A percentile compares a stretch with the other conserved stretches of the same genome.
Conservation (phyloP, 2,113 vertebrate species). For the Apeltes quadracus region DNA sequence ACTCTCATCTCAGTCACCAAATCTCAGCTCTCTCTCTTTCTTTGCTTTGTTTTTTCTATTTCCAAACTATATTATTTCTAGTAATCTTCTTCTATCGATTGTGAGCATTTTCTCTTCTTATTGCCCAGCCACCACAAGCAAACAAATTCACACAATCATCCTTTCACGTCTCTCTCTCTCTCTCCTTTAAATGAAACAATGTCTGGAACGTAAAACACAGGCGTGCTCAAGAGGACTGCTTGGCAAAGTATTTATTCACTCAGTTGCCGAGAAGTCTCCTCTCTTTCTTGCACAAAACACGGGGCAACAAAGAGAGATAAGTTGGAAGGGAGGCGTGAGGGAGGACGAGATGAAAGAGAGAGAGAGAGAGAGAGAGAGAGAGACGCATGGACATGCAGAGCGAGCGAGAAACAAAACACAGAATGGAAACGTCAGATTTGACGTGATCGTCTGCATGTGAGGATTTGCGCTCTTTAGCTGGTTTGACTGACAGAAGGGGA, state of each 20-base stretch:
- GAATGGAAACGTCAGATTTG: constrained; percentile 66
- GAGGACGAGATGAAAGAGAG: constrained; percentile 30
- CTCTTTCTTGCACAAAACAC: constrained; percentile 22
- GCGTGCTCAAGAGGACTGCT: neutral
- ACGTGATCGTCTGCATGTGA: constrained; percentile 62
- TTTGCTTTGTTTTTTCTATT: neutral
- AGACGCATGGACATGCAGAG: constrained; percentile 38
- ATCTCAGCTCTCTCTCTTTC: neutral
- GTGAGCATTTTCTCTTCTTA: neutral
- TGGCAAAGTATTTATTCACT: constrained; percentile 36
- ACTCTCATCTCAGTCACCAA: neutral
- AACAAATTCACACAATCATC: constrained; percentile 5
- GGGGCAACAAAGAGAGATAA: constrained; percentile 30
- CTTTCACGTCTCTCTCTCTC: neutral
- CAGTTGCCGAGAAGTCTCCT: constrained; percentile 26
- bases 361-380: constrained; percentile 17
- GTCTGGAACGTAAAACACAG: neutral
- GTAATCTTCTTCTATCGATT: constrained; percentile 6
- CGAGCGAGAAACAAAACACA: constrained; percentile 20
- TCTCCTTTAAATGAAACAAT: constrained; percentile 10
- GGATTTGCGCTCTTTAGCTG: constrained; percentile 40
- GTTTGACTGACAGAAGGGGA: constrained; percentile 54
- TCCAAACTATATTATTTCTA: neutral
- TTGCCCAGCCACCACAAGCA: neutral
- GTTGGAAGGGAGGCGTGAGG: constrained; percentile 24